phyloP scores from a whole-genome alignment of 1,140 invertebrate genomes.

The Mylabris phalerata region DNA sequence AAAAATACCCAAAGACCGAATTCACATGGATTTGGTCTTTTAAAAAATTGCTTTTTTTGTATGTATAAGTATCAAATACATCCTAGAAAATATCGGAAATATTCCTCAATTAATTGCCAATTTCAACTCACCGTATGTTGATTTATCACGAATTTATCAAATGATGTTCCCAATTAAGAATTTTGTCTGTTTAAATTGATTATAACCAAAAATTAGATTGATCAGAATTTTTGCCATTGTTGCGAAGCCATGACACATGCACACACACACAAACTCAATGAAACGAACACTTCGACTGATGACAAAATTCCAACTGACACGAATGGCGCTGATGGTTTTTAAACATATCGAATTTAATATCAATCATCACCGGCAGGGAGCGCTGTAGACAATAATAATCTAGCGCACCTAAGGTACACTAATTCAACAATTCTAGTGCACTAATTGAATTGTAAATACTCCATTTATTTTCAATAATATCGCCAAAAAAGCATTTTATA shows the following conservation, averaged over 20 bases:
- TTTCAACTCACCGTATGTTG: no score
- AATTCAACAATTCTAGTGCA: no score
- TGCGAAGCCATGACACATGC: constrained; percentile 12
- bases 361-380: no score
- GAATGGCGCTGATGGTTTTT: constrained; percentile 13
- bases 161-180: neutral
- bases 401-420: no score
- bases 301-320: constrained; percentile 11
- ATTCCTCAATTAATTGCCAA: neutral
- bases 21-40: constrained; percentile 8
- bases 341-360: neutral
- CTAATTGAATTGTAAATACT: no score
- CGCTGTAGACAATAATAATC: no score
- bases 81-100: no score
- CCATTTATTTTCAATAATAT: no score
- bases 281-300: neutral
- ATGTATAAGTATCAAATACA: no score
- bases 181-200: constrained; percentile 1
- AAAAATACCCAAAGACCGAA: neutral
- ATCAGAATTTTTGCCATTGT: constrained; percentile 12
- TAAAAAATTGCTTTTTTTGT: neutral
- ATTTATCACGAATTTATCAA: neutral
- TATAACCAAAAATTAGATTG: constrained; percentile 5
- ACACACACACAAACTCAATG: neutral
- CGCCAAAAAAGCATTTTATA: no score